Percentiles rank a stretch among this genome's conserved stretches.
phyloP scores from a whole-genome alignment of 1,140 invertebrate genomes.

The Nomia melanderi region DNA sequence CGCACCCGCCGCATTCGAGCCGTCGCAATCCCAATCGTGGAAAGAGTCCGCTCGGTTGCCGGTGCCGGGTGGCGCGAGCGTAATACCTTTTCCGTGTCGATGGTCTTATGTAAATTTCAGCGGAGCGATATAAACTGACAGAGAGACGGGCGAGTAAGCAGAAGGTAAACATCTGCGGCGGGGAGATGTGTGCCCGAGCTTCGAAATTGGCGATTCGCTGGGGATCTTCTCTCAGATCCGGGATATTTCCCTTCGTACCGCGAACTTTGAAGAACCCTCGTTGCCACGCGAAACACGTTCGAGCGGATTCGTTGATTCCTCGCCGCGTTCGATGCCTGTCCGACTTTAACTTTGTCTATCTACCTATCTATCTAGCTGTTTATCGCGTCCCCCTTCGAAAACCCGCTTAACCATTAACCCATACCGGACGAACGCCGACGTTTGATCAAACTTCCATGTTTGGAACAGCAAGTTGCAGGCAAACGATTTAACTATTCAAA shows the following conservation, averaged over 20 bases:
- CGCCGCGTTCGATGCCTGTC: not conserved
- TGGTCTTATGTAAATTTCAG: conserved; percentile 5
- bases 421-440: too few species aligned
- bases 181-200: not conserved
- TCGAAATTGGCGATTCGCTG: not conserved
- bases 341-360: too few species aligned
- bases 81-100: conserved; percentile 26
- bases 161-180: not conserved
- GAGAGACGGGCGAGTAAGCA: not conserved
- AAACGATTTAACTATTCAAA: too few species aligned
- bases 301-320: not conserved
- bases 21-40: not conserved
- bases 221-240: not conserved
- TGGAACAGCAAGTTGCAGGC: too few species aligned
- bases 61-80: not conserved
- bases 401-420: too few species aligned
- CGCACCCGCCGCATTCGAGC: not conserved
- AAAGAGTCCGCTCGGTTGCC: not conserved
- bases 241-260: not conserved
- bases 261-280: not conserved
- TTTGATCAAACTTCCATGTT: too few species aligned
- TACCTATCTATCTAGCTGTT: too few species aligned
- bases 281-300: conserved; percentile 3
- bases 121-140: not conserved
- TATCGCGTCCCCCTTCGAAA: too few species aligned